Conservation (phyloP, 2,113 vertebrate species). For the Alexandromys fortis region DNA sequence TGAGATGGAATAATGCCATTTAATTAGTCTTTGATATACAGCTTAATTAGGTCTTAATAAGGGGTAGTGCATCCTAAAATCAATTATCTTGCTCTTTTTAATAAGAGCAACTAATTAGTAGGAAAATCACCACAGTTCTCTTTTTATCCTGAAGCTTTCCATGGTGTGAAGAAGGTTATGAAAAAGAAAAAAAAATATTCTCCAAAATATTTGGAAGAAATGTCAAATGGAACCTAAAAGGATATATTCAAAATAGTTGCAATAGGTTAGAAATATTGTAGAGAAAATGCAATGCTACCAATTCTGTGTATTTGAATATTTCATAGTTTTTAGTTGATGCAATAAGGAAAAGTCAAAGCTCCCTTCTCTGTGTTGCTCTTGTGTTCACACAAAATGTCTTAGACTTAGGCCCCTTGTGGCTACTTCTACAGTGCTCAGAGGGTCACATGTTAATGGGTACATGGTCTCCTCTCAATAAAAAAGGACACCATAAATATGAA, state of each 20-base stretch:
- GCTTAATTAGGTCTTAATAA: constrained; percentile 92
- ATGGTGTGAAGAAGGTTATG: constrained; percentile 85
- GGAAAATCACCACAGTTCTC: constrained; percentile 89
- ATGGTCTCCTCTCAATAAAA: background rate
- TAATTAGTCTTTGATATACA: constrained; percentile 93
- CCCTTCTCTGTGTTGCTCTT: background rate
- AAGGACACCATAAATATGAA: background rate
- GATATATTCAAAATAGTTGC: constrained; percentile 69
- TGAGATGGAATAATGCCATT: constrained; percentile 91
- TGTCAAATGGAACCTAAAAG: constrained; percentile 79
- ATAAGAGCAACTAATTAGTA: constrained; percentile 92
- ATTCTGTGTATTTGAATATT: constrained; percentile 2
- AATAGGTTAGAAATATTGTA: constrained; percentile 64
- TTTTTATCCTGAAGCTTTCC: constrained; percentile 87
- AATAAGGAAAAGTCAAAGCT: background rate
- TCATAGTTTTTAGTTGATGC: background rate
- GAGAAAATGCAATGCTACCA: constrained; percentile 18
- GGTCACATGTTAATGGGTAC: background rate
- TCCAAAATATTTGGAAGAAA: constrained; percentile 81
- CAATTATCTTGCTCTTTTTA: constrained; percentile 91
- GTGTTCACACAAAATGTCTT: background rate
- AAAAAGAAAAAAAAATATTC: constrained; percentile 78
- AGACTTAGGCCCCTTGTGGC: too few relatives aligned
- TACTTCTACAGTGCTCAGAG: background rate
- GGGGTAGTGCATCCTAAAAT: constrained; percentile 90